Evolutionary conservation across 2,797 vertebrate species (phyloP).

Genomic region (Poliocrania exsul): DNA sequence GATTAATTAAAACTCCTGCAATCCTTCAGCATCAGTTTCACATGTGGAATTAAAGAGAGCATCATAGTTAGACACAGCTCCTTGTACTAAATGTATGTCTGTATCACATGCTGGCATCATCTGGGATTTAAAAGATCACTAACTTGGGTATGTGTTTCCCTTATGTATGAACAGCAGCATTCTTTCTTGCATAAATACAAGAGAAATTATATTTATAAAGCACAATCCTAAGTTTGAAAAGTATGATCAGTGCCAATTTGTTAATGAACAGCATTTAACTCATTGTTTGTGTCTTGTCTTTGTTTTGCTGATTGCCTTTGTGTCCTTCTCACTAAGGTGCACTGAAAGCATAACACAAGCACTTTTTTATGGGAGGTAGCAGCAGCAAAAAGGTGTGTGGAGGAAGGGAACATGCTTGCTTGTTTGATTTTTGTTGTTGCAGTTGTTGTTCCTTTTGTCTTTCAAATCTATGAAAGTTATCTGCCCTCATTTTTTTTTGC

Average conservation of each 20-base stretch:
- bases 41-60: background rate
- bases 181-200: background rate
- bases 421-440: background rate
- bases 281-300: background rate
- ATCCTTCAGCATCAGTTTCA: background rate
- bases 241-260: background rate
- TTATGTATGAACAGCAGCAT: background rate
- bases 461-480: background rate
- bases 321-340: background rate
- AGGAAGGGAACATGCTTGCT: background rate
- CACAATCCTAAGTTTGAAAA: background rate
- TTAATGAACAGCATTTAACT: background rate
- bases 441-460: background rate
- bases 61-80: background rate
- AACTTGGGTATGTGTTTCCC: background rate
- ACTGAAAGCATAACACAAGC: accelerated
- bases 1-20: background rate
- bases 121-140: slow-evolving; percentile 41
- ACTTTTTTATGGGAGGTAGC: background rate
- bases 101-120: background rate
- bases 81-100: background rate
- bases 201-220: background rate
- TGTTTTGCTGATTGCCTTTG: background rate
- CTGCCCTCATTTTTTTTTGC: accelerated
- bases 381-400: background rate